Evolutionary conservation across 1,140 invertebrate species (phyloP).

Genomic region (Habropoda laboriosa): DNA sequence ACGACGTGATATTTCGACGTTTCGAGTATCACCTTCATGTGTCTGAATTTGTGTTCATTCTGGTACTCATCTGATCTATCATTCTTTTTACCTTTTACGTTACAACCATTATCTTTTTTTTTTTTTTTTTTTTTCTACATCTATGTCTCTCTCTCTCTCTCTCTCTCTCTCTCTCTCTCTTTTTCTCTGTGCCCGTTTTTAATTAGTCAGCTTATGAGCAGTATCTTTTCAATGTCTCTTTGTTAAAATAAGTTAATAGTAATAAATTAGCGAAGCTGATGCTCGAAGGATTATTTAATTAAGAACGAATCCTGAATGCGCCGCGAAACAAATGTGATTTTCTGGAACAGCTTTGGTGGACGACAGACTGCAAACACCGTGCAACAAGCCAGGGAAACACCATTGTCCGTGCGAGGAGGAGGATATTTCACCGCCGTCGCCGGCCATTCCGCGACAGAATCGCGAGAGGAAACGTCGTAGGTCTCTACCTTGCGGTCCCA

Average conservation of each 20-base stretch:
- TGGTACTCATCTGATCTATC: background rate
- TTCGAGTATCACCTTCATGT: slow-evolving; percentile 22
- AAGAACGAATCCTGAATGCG: background rate
- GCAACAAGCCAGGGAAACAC: slow-evolving; percentile 88
- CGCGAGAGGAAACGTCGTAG: slow-evolving; percentile 78
- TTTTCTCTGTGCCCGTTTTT: background rate
- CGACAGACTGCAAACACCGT: slow-evolving; percentile 87
- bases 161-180: background rate
- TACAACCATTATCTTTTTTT: background rate
- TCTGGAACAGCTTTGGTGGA: slow-evolving; percentile 81
- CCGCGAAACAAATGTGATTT: background rate
- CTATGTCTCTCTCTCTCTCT: background rate
- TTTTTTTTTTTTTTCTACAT: background rate
- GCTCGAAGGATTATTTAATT: slow-evolving; percentile 2
- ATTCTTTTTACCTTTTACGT: background rate
- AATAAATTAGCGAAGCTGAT: slow-evolving; percentile 9
- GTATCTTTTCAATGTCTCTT: too few relatives aligned
- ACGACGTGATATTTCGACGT: slow-evolving; percentile 7
- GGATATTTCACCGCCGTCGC: slow-evolving; percentile 74
- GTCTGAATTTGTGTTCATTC: background rate
- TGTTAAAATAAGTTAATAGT: too few relatives aligned
- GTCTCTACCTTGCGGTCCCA: slow-evolving; percentile 77
- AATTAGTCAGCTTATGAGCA: too few relatives aligned
- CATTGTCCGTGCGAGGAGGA: slow-evolving; percentile 86
- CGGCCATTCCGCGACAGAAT: slow-evolving; percentile 68